A percentile compares a stretch with the other conserved stretches of the same genome.
These are phyloP conservation scores for Chloroclystis v-ata DNA, from an alignment of 2,888 invertebrate species.

Conservation along the genomic window DNA sequence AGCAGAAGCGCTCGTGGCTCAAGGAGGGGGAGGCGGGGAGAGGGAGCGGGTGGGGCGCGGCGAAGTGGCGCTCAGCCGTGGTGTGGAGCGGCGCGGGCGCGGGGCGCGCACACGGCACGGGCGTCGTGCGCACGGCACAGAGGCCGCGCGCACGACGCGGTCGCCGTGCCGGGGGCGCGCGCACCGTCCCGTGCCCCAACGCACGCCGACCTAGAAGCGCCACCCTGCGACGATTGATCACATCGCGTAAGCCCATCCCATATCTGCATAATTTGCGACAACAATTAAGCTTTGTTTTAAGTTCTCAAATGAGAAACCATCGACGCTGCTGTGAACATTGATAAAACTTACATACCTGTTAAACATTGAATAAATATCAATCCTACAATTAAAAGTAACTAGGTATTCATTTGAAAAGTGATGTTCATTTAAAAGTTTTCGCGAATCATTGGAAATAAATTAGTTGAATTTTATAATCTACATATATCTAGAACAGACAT, in stretches of 20 bases:
- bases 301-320: slow-evolving; percentile 57
- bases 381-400: neutral
- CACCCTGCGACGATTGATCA: slow-evolving; percentile 81
- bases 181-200: slow-evolving; percentile 66
- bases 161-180: slow-evolving; percentile 45
- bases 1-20: slow-evolving; percentile 65
- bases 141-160: slow-evolving; percentile 28
- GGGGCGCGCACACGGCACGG: slow-evolving; percentile 21
- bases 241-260: slow-evolving; percentile 86
- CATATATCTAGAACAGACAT: neutral
- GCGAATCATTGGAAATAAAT: too few relatives aligned
- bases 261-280: slow-evolving; percentile 74
- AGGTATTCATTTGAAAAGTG: neutral
- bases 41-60: slow-evolving; percentile 50
- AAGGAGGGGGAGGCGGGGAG: slow-evolving; percentile 31
- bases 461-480: too few relatives aligned
- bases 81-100: slow-evolving; percentile 71
- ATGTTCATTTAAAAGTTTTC: neutral
- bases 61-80: slow-evolving; percentile 61
- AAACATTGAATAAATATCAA: slow-evolving; percentile 13
- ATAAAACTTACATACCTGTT: slow-evolving; percentile 53
- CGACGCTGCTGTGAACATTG: slow-evolving; percentile 76
- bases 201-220: slow-evolving; percentile 60
- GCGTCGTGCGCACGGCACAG: slow-evolving; percentile 37
- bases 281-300: slow-evolving; percentile 77